Evolutionary conservation across 1,140 invertebrate genomes (phyloP), one percentile per base, ranked within the genome.

Genomic region (Polypedilum vanderplanki): DNA sequence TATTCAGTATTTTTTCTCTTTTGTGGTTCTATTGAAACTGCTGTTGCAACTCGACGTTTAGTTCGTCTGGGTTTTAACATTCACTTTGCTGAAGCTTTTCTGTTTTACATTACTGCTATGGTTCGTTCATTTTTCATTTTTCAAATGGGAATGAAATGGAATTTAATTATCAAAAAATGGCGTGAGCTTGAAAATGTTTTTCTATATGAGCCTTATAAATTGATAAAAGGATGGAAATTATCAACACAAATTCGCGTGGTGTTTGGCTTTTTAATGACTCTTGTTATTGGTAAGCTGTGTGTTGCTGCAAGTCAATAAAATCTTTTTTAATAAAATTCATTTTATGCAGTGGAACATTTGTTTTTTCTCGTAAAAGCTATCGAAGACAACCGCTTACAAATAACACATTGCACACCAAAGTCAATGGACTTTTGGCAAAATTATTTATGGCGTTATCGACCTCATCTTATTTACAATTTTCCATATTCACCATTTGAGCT

Each of bases 1-100:
- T 70, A 70, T 70, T 18, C 65, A 70, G 20, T 70, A 1, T 20
- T 70, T 1, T 70, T 70, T 20, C 65, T 70, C 0, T 70, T 70
- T 20, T 70, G 17, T 70, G 65, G 65, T 7, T 18, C 65, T 9
- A 22, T 70, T 20, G 65, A 70, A 7, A 70, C n/a, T 70, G n/a
- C 5, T 20, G 9, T 70, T 9, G 65, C n/a, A 7, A 70, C 65
- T 5, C 15, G 65, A 70, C 17, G 65, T 8, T 18, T 70, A 1
- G 3, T 70, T 1, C 65, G 65, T 8, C 10, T 70, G 7, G 65
- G 65, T 10, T 70, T 70, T 22, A 70, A 70, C 18, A 70, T 70
- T 70, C 65, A 70, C 18, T 70, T 70, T 70, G 65, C 65, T 70
- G 65, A 70, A 70, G 4, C 5, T 20, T 22, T 70, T 20, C 20